Conservation (phyloP, 2,113 vertebrate species). For the Camelus dromedarius region DNA sequence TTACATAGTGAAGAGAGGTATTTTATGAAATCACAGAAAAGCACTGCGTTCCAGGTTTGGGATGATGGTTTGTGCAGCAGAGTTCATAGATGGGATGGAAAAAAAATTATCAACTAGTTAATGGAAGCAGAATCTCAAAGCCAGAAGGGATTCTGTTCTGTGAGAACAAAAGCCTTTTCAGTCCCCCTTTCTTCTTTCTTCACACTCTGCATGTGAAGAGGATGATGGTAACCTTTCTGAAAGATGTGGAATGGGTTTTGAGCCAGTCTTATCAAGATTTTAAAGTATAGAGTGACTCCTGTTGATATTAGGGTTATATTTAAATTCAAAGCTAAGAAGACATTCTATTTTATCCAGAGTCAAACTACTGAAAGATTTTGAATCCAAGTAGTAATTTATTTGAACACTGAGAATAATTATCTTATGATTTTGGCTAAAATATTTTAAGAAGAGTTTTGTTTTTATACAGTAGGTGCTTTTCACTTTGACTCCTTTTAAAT, state of each 20-base stretch:
- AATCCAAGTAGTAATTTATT: background rate
- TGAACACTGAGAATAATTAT: background rate
- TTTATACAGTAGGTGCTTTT: background rate
- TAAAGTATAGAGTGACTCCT: background rate
- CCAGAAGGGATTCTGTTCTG: background rate
- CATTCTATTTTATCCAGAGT: slow-evolving; percentile 20
- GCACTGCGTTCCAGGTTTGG: background rate
- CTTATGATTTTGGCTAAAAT: background rate
- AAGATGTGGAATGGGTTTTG: background rate
- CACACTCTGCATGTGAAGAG: background rate
- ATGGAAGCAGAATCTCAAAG: background rate
- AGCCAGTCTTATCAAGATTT: background rate
- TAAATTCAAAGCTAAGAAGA: slow-evolving; percentile 27
- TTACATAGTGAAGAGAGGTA: background rate
- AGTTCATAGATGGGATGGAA: background rate
- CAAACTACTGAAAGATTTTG: background rate
- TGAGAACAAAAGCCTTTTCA: background rate
- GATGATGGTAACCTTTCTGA: background rate
- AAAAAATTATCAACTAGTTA: background rate
- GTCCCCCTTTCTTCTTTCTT: background rate
- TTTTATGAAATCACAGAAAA: background rate
- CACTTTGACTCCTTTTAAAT: slow-evolving; percentile 28
- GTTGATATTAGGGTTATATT: background rate
- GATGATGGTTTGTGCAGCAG: background rate
- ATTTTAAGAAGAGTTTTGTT: slow-evolving; percentile 21